phyloP scores from a whole-genome alignment of 2,888 invertebrate genomes.

The Sylvicola cinctus region DNA sequence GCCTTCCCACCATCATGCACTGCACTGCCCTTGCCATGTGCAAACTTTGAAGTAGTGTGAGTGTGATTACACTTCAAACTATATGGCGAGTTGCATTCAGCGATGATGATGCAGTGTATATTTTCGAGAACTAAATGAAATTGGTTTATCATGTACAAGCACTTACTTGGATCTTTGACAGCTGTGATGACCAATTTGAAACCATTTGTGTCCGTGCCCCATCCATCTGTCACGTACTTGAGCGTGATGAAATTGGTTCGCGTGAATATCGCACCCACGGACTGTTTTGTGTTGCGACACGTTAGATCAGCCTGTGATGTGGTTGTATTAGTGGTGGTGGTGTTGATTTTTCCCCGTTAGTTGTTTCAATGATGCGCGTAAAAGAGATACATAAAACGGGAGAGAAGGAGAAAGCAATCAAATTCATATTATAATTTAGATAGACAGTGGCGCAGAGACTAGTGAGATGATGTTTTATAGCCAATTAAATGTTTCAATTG shows the following conservation, averaged over 20 bases:
- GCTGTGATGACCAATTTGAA: conserved; percentile 87
- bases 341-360: too few relatives aligned
- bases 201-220: conserved; percentile 82
- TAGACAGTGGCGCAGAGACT: too few relatives aligned
- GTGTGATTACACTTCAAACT: conserved; percentile 10
- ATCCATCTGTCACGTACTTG: conserved; percentile 81
- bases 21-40: too few relatives aligned
- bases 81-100: not conserved
- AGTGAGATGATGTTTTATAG: too few relatives aligned
- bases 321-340: too few relatives aligned
- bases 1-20: too few relatives aligned
- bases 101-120: not conserved
- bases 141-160: not conserved
- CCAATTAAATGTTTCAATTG: too few relatives aligned
- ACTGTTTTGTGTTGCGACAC: conserved; percentile 76
- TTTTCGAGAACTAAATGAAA: not conserved
- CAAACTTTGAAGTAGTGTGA: too few relatives aligned
- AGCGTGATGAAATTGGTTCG: conserved; percentile 85
- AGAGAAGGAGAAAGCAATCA: too few relatives aligned
- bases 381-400: too few relatives aligned
- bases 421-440: too few relatives aligned
- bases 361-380: too few relatives aligned
- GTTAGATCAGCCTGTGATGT: conserved; percentile 72
- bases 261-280: conserved; percentile 73
- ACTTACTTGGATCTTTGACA: conserved; percentile 85